Percentiles rank a stretch among this genome's conserved stretches.
phyloP scores from a whole-genome alignment of 2,113 vertebrate genomes.

The Gallinago undulata region DNA sequence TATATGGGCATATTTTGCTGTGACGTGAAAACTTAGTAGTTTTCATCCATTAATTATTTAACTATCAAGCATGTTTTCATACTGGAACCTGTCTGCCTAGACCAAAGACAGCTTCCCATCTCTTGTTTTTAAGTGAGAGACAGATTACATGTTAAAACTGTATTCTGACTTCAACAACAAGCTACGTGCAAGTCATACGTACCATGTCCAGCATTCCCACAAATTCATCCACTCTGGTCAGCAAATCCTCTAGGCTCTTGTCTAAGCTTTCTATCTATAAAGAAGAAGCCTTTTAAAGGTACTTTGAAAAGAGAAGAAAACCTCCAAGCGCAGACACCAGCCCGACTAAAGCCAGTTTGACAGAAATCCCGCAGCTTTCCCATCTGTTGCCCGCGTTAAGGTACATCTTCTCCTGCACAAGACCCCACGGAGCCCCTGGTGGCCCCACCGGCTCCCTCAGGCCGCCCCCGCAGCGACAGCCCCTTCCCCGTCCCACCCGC shows the following conservation, averaged over 20 bases:
- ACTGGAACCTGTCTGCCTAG: not conserved
- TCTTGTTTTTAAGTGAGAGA: no score
- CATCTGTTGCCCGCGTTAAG: rapidly evolving
- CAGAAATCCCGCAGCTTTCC: not conserved
- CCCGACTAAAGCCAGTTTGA: rapidly evolving
- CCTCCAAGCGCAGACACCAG: rapidly evolving
- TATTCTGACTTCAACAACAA: not conserved
- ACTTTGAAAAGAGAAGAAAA: not conserved
- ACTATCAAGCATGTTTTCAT: not conserved
- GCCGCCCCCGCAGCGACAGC: no score
- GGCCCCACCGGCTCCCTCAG: not conserved
- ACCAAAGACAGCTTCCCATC: not conserved
- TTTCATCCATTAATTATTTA: not conserved
- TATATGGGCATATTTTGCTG: not conserved
- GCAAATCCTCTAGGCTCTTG: conserved; percentile 89
- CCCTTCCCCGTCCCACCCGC: not conserved
- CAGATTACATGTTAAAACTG: no score
- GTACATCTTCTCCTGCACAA: rapidly evolving
- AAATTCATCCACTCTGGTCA: conserved; percentile 93
- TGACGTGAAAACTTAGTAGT: not conserved
- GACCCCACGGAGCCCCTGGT: not conserved
- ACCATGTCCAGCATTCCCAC: conserved; percentile 97
- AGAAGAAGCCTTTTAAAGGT: not conserved
- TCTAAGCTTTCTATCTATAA: conserved; percentile 83
- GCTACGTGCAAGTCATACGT: not conserved